Evolutionary conservation across 2,113 vertebrate species (phyloP), one percentile per base, ranked within the genome.

Genomic region (Suricata suricatta): DNA sequence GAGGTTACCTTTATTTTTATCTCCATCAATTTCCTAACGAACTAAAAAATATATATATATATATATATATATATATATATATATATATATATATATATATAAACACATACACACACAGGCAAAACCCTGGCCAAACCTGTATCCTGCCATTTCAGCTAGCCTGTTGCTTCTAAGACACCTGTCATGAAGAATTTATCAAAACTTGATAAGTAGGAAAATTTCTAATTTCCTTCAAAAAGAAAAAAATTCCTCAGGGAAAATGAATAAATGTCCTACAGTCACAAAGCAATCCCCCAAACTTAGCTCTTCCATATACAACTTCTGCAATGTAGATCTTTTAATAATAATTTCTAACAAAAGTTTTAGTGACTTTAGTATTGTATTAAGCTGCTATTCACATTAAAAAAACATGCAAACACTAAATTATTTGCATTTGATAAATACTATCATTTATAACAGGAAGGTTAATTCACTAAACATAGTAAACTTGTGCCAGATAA

Each of bases 381-480:
- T 80, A 19, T 89, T 50, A 79, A 33, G 1, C 5, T 81, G 5
- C 9, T 82, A 35, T 38, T 94, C 35, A 83, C 27, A 6, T 64
- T 69, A 33, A 76, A 15, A 15, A 91, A 72, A 41, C 41, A 52
- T 14, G 74, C 57, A 79, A 86, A 60, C 21, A 68, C 10, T n/a
- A 25, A 83, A 38, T 77, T 93, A 74, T 7, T 89, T 90, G 2
- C 9, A 95, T 92, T 97, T 84, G 38, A 88, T 54, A 31, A 94
- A 76, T 92, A 80, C 9, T 2, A 10, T 91, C 1, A 89, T 95
- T 95, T 68, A 35, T 88, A 79, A 35, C 1, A 98, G 81, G 92
- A 96, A 35, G 1, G 6, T 94, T 93, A 88, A 95, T 95, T 96
- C 90, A 90, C 54, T 96, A 83, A 14, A 87, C 72, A 50, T 5